phyloP scores from a whole-genome alignment of 1,140 invertebrate species.

The Ridgeia piscesae region DNA sequence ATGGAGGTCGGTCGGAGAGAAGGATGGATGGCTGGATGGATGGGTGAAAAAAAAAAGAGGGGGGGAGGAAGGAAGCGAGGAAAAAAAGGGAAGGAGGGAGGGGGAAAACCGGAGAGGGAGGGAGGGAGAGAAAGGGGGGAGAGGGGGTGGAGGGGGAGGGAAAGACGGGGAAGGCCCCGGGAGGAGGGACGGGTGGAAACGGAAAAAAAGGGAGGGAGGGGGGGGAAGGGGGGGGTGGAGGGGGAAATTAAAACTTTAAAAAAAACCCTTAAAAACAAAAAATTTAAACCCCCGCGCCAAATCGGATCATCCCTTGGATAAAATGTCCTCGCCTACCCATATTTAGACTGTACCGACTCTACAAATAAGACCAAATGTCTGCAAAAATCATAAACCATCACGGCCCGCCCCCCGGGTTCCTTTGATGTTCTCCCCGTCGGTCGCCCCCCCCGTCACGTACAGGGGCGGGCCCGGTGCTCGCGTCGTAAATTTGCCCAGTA shows the following conservation, averaged over 20 bases:
- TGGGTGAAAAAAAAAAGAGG: background rate
- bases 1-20: background rate
- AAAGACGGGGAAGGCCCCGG: too few species aligned
- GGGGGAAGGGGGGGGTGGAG: too few species aligned
- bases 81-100: background rate
- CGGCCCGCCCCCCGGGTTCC: too few species aligned
- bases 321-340: background rate
- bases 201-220: too few species aligned
- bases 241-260: too few species aligned
- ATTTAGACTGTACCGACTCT: background rate
- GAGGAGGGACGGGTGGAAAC: too few species aligned
- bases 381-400: background rate
- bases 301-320: background rate
- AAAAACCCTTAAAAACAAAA: too few species aligned
- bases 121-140: too few species aligned
- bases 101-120: too few species aligned
- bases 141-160: too few species aligned
- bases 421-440: background rate
- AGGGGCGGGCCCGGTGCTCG: background rate
- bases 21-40: too few species aligned
- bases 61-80: background rate
- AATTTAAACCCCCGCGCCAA: too few species aligned
- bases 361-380: background rate
- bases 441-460: background rate
- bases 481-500: background rate